Evolutionary conservation across 2,113 vertebrate species (phyloP), one percentile per base, ranked within the genome.

Genomic region (Neotoma lepida): DNA sequence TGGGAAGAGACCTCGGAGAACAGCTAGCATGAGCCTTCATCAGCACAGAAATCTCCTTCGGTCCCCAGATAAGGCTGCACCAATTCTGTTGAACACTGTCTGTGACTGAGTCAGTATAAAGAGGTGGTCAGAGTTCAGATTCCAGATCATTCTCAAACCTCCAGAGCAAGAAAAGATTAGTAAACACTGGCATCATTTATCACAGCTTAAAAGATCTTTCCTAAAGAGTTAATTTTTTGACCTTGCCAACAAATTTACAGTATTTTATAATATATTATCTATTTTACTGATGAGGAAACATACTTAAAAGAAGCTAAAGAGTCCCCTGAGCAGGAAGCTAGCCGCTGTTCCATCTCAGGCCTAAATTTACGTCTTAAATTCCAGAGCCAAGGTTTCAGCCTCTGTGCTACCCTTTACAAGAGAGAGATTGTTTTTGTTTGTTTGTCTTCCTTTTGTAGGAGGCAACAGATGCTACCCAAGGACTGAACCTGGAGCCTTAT

Each of bases 201-300:
- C 76, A 91, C 49, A 91, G 15, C 41, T 86, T 91, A 71, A 76
- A 78, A 93, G 30, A 71, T n/a, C 49, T 94, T 85, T 54, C 68
- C 13, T 46, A 28, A 39, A 88, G 35, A 46, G 17, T 61, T 74
- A 4, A n/a, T 89, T 9, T 58, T 90, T 41, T 90, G 58, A 78
- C 14, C 18, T 15, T 86, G 12, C 8, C 35, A 58, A 15, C 26
- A 77, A 89, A 81, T 80, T n/a, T 68, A 5, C 28, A 89, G 28
- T 51, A 49, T 39, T 46, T 94, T 61, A 82, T 61, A 41, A 61
- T 82, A 2, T 89, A 41, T 39, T 88, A 92, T 78, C 64, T 80
- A 51, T 51, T 92, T 88, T 77, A 76, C 30, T 86, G 66, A 54
- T 66, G 26, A 92, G 61, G 22, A 95, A 82, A 33, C 70, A 88